Base-by-base conservation (phyloP, 1,140 invertebrate species). In the Drosophila nasuta region DNA sequence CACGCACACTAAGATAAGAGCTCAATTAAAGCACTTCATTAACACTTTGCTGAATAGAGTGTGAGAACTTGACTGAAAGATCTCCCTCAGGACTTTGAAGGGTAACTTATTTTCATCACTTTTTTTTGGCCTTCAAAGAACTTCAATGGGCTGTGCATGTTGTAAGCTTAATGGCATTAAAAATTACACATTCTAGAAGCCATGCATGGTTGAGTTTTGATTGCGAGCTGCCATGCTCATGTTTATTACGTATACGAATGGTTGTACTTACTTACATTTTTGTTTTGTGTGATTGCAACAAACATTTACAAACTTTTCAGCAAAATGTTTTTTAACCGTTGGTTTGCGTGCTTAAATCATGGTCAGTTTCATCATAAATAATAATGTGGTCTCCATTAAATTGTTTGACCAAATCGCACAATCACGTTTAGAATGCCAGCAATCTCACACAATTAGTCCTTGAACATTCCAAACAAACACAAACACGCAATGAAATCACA, bases 291-390 rank as follows among this genome's bases (percentile, higher is more conserved):
- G 13, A 15, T 56, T 35, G 52, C 33, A 13, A 52, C 45, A 72
- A 58, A 58, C 45, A 67, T 68, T 65, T 60, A 11, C 38, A 43
- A 60, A 60, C 4, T 75, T 75, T 65, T 13, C 25, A 60, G 64
- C 79, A 76, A 76, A 79, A 63, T 77, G 52, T 79, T 76, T 73
- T 79, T 72, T 87, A 87, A 86, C 82, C 79, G 69, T 76, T 79
- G 49, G 79, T 73, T 86, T 87, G 82, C 82, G 82, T 86, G 82
- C 35, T 25, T 59, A 35, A 67, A 75, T 75, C 62, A 74, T 63
- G 48, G 35, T 6, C 64, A 52, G 25, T 65, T 35, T n/a, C 52
- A 25, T 46, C 67, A 63, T 82, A 83, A 82, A 83, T 82, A 76
- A 71, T 69, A 49, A 56, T 20, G 69, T 51, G 64, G 33, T 58